Conservation (phyloP, 2,113 vertebrate species). For the Heliornis fulica region DNA sequence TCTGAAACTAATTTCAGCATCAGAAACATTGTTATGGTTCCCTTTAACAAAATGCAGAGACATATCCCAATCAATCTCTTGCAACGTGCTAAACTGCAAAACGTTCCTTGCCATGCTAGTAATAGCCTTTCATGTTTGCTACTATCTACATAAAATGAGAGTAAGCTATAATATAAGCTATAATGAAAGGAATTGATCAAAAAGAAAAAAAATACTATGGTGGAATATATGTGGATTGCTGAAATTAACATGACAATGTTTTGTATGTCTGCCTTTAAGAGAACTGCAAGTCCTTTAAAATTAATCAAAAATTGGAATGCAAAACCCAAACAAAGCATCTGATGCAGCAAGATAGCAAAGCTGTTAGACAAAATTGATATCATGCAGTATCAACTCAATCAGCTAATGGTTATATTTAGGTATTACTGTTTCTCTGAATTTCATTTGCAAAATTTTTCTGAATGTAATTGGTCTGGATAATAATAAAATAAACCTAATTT, state of each 20-base stretch:
- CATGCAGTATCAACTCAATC: background rate
- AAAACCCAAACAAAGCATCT: background rate
- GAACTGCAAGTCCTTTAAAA: background rate
- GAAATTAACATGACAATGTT: background rate
- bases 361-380: background rate
- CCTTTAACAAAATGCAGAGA: background rate
- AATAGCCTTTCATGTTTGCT: background rate
- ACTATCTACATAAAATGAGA: background rate
- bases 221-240: background rate
- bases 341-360: background rate
- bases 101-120: background rate
- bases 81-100: background rate
- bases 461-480: background rate
- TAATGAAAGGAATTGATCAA: background rate
- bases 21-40: background rate
- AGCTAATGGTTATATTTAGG: background rate
- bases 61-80: background rate
- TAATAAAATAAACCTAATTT: background rate
- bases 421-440: background rate
- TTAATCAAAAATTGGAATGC: background rate
- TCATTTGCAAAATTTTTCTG: background rate
- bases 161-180: background rate
- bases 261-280: background rate
- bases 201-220: background rate
- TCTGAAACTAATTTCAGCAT: slow-evolving; percentile 7